phyloP scores from a whole-genome alignment of 2,888 invertebrate genomes.

The Temnothorax unifasciatus region DNA sequence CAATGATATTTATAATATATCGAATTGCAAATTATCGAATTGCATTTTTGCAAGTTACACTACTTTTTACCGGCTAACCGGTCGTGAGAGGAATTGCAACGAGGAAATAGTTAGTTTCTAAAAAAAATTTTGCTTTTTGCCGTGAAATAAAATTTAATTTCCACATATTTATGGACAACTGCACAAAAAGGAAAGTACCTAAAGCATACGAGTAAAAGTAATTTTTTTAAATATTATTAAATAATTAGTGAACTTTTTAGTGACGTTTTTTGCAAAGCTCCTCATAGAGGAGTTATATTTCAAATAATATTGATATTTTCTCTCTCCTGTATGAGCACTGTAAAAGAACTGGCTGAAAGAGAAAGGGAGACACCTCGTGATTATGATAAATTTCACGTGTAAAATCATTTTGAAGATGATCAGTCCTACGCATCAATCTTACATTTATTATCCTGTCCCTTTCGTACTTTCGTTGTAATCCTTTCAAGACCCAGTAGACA shows the following conservation, averaged over 20 bases:
- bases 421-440: background rate
- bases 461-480: conserved; percentile 20
- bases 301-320: background rate
- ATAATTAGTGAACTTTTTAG: background rate
- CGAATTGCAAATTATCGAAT: background rate
- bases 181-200: background rate
- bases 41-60: background rate
- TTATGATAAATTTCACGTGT: conserved; percentile 1
- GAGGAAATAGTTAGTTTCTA: background rate
- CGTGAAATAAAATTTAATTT: background rate
- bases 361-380: background rate
- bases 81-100: background rate
- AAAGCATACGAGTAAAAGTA: background rate
- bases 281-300: background rate
- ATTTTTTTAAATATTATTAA: background rate
- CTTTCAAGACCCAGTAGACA: background rate
- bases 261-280: background rate
- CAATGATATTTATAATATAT: background rate
- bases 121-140: background rate
- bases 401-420: background rate
- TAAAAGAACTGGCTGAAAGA: background rate
- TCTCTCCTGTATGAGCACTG: background rate
- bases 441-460: background rate
- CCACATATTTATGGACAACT: background rate
- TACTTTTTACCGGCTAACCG: background rate